Evolutionary conservation across 2,113 vertebrate species (phyloP).

Genomic region (Sialia sialis): DNA sequence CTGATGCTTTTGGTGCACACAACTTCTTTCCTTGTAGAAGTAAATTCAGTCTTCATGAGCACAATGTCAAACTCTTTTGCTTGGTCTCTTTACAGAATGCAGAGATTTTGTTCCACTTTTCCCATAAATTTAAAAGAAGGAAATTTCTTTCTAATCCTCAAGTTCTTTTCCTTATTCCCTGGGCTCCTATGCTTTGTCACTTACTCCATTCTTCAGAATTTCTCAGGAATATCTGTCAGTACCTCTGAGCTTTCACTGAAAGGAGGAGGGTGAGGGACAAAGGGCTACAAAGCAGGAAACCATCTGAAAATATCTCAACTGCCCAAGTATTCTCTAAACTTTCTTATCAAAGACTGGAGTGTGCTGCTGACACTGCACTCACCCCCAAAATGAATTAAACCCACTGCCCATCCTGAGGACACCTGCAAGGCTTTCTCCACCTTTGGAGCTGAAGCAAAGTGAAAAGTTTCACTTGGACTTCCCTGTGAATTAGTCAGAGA

Average conservation of each 20-base stretch:
- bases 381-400: background rate
- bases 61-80: background rate
- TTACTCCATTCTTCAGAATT: background rate
- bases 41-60: background rate
- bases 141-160: background rate
- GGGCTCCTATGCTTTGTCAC: background rate
- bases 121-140: background rate
- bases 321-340: background rate
- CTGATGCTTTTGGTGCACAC: background rate
- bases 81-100: background rate
- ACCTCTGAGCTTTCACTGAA: background rate
- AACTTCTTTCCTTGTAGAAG: background rate
- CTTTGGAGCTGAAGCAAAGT: background rate
- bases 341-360: background rate
- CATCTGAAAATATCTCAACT: background rate
- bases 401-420: background rate
- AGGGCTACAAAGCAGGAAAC: background rate
- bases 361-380: background rate
- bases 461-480: background rate
- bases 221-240: background rate
- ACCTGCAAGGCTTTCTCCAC: background rate
- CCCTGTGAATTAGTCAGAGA: background rate
- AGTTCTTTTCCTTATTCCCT: background rate
- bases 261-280: background rate
- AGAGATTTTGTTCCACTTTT: background rate